These are phyloP conservation scores for Drosophila silvestris DNA, from an alignment of 2,888 invertebrate species.

Conservation along the genomic window DNA sequence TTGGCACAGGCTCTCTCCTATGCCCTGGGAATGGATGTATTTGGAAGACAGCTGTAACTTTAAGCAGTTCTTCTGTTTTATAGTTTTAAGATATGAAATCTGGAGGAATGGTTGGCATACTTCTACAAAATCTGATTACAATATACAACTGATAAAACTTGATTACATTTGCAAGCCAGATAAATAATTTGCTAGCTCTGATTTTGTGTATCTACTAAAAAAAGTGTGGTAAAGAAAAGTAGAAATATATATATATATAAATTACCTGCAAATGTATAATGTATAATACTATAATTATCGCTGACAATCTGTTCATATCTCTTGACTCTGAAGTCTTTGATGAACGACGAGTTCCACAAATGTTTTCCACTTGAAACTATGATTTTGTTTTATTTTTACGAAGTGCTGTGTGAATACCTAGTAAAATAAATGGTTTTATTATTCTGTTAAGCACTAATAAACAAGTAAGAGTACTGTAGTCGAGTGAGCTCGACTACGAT, in stretches of 20 bases:
- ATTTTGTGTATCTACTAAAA: neutral
- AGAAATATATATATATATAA: neutral
- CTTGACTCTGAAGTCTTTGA: neutral
- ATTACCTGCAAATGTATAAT: neutral
- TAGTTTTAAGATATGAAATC: neutral
- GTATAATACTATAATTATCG: neutral
- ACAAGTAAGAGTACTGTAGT: too few relatives aligned
- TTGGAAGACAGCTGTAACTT: constrained; percentile 8
- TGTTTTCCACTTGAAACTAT: neutral
- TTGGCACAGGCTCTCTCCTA: constrained; percentile 93
- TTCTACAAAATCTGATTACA: neutral
- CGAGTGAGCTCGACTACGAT: too few relatives aligned
- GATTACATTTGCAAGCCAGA: neutral
- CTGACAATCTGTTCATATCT: neutral
- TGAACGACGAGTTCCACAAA: neutral
- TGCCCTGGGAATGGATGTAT: constrained; percentile 89
- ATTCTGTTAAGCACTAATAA: too few relatives aligned
- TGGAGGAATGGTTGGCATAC: neutral
- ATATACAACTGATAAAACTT: neutral
- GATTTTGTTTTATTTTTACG: neutral
- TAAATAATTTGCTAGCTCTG: neutral
- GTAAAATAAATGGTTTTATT: neutral
- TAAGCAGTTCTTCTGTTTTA: neutral
- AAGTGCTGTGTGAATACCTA: neutral
- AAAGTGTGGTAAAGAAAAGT: neutral